Percentiles rank a stretch among this genome's conserved stretches.
Evolutionary conservation across 1,140 invertebrate species (phyloP).

Genomic region (Trinorchestia longiramus): DNA sequence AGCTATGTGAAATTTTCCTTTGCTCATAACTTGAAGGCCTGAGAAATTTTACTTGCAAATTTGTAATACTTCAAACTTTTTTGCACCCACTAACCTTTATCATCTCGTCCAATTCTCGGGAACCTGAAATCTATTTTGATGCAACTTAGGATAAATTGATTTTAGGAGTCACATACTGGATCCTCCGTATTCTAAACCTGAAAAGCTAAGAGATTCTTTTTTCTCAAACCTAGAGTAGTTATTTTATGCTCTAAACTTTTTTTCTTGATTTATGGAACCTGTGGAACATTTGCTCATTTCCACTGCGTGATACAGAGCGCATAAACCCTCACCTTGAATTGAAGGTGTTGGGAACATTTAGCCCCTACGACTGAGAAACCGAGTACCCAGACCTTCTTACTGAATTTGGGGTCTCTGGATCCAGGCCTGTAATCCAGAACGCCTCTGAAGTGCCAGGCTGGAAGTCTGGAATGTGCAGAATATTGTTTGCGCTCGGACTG

Average conservation of each 20-base stretch:
- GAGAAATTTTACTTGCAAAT: background rate
- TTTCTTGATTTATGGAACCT: background rate
- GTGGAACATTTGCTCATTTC: background rate
- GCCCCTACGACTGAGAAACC: too few relatives aligned
- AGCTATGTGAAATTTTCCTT: background rate
- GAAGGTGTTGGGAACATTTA: too few relatives aligned
- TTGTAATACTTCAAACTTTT: background rate
- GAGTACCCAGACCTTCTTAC: too few relatives aligned
- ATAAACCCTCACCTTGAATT: too few relatives aligned
- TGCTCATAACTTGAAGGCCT: background rate
- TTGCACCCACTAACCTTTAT: background rate
- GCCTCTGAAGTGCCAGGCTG: background rate
- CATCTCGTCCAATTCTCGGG: background rate
- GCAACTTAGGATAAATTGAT: background rate
- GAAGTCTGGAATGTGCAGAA: constrained; percentile 1
- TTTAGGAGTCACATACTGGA: background rate
- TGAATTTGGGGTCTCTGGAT: background rate
- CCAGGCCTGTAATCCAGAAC: background rate
- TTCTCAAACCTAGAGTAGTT: background rate
- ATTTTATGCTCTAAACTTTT: background rate
- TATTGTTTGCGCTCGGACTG: constrained; percentile 36
- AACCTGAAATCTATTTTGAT: background rate
- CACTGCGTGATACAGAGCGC: background rate
- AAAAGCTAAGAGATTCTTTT: background rate
- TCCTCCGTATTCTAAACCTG: background rate